Evolutionary conservation across 2,797 vertebrate genomes (phyloP).

Genomic region (Moxostoma hubbsi): DNA sequence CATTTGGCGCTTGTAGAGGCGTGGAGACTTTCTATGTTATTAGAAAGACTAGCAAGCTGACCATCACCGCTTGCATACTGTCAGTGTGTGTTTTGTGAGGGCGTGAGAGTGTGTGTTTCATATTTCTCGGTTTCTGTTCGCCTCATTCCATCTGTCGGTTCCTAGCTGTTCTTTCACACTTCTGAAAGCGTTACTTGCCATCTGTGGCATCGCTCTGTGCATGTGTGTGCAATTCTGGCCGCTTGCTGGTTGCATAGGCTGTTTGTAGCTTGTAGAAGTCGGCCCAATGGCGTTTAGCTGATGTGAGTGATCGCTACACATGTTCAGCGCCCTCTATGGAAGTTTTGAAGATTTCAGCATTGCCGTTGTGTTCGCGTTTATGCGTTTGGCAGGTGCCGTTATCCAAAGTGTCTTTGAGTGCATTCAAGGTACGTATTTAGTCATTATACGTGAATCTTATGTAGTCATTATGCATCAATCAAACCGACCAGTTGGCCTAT

Average conservation of each 20-base stretch:
- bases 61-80: constrained; percentile 22
- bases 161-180: constrained; percentile 71
- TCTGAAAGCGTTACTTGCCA: constrained; percentile 68
- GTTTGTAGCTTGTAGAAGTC: constrained; percentile 36
- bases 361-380: not conserved
- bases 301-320: constrained; percentile 11
- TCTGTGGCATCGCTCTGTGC: constrained; percentile 63
- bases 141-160: constrained; percentile 72
- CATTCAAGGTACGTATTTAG: too few relatives aligned
- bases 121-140: constrained; percentile 63
- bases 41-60: not conserved
- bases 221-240: constrained; percentile 37
- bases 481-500: too few relatives aligned
- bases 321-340: not conserved
- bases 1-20: constrained; percentile 7
- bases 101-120: constrained; percentile 49
- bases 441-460: too few relatives aligned
- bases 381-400: too few relatives aligned
- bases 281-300: not conserved
- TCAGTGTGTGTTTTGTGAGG: constrained; percentile 52
- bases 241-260: constrained; percentile 27
- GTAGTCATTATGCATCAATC: too few relatives aligned
- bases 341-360: not conserved
- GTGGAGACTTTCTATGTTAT: not conserved
- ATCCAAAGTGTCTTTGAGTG: too few relatives aligned